phyloP scores from a whole-genome alignment of 2,888 invertebrate genomes.

The Sesamia inferens region DNA sequence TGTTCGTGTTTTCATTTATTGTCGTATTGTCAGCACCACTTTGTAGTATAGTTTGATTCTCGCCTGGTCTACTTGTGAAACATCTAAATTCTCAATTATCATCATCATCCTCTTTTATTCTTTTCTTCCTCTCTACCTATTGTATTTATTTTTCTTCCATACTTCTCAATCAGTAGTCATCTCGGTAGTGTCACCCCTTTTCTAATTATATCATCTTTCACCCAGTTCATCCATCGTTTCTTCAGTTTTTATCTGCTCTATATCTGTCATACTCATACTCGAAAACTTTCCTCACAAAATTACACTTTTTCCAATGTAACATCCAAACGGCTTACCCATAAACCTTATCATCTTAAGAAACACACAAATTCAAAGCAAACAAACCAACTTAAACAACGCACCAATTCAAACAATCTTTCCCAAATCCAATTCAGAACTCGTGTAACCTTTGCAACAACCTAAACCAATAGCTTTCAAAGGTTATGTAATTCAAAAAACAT shows the following conservation, averaged over 20 bases:
- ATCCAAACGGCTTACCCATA: not conserved
- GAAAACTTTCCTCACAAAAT: not conserved
- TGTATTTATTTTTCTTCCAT: too few relatives aligned
- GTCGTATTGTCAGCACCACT: too few relatives aligned
- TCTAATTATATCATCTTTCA: too few relatives aligned
- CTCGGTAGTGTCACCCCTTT: too few relatives aligned
- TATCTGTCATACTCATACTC: not conserved
- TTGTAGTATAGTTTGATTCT: not conserved
- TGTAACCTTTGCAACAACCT: conserved; percentile 10
- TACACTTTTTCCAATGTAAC: not conserved
- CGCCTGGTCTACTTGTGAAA: not conserved
- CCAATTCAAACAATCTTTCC: conserved; percentile 37
- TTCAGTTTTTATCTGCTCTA: not conserved
- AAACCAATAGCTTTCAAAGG: conserved; percentile 21
- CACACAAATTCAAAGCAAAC: conserved; percentile 34
- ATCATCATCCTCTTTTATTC: too few relatives aligned
- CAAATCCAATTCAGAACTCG: conserved; percentile 35
- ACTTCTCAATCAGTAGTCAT: too few relatives aligned
- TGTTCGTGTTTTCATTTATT: too few relatives aligned
- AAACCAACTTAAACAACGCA: conserved; percentile 28
- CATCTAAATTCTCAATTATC: not conserved
- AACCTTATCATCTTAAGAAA: conserved; percentile 22
- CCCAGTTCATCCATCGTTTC: not conserved
- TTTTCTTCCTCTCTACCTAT: too few relatives aligned
- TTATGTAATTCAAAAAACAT: conserved; percentile 30